A percentile compares a stretch with the other conserved stretches of the same genome.
These are phyloP conservation scores for Dendropsophus ebraccatus DNA, from an alignment of 2,113 vertebrate genomes.

Conservation along the genomic window DNA sequence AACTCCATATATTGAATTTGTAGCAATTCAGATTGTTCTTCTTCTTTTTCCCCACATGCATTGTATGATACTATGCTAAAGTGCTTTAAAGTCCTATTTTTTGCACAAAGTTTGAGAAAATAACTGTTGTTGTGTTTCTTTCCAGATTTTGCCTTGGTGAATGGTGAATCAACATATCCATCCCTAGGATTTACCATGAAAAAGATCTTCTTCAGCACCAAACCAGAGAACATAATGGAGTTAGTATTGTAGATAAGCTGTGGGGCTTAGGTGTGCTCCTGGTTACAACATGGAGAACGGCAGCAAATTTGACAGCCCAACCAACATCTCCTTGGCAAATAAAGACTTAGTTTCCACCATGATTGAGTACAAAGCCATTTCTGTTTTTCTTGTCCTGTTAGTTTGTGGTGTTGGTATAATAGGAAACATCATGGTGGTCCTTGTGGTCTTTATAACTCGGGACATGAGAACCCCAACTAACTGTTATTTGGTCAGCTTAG, in stretches of 20 bases:
- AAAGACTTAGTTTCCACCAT: constrained; percentile 62
- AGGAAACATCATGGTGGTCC: constrained; percentile 82
- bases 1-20: too few relatives aligned
- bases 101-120: not conserved
- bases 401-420: constrained; percentile 77
- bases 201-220: not conserved
- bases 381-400: constrained; percentile 76
- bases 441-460: constrained; percentile 77
- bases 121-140: not conserved
- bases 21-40: too few relatives aligned
- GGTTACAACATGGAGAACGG: constrained; percentile 65
- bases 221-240: not conserved
- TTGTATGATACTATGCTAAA: too few relatives aligned
- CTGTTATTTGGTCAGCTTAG: constrained; percentile 82
- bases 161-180: not conserved
- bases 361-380: constrained; percentile 75
- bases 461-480: constrained; percentile 82
- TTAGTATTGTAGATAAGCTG: not conserved
- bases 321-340: constrained; percentile 71
- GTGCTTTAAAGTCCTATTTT: too few relatives aligned
- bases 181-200: not conserved
- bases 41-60: too few relatives aligned
- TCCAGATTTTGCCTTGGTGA: constrained; percentile 2
- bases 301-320: constrained; percentile 70
- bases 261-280: too few relatives aligned